phyloP scores from a whole-genome alignment of 2,888 invertebrate genomes.

The Diarsia rubi region DNA sequence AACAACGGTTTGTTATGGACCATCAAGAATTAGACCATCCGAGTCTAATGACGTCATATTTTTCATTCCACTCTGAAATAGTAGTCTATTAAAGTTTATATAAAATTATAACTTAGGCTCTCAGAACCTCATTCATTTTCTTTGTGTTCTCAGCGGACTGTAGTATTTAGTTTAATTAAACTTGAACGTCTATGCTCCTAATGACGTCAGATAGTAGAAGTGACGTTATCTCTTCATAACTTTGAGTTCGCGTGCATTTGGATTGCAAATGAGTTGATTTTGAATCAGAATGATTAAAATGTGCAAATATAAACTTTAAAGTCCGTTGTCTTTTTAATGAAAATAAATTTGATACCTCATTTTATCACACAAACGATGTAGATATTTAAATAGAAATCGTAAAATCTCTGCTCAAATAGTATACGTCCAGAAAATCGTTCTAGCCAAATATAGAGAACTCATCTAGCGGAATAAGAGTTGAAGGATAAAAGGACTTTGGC shows the following conservation, averaged over 20 bases:
- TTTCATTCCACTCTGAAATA: neutral
- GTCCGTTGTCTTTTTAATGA: constrained; percentile 26
- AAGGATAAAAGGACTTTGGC: constrained; percentile 69
- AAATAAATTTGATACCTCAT: constrained; percentile 19
- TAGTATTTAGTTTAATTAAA: constrained; percentile 56
- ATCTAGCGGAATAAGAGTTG: constrained; percentile 61
- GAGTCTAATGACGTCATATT: constrained; percentile 19
- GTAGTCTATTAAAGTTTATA: constrained; percentile 10
- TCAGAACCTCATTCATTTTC: constrained; percentile 23
- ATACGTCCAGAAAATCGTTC: constrained; percentile 39
- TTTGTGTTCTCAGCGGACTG: constrained; percentile 35
- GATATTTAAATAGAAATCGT: constrained; percentile 26
- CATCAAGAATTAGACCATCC: constrained; percentile 6
- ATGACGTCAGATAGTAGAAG: constrained; percentile 40
- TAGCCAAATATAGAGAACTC: constrained; percentile 34
- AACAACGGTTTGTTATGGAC: constrained; percentile 24
- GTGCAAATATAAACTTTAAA: constrained; percentile 42
- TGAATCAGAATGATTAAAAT: constrained; percentile 40
- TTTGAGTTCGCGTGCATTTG: constrained; percentile 51
- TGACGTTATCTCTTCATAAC: constrained; percentile 50
- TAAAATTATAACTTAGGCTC: constrained; percentile 7
- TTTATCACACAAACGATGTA: constrained; percentile 35
- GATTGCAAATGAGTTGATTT: constrained; percentile 55
- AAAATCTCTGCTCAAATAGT: constrained; percentile 34
- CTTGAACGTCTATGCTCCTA: constrained; percentile 43